A percentile compares a stretch with the other conserved stretches of the same genome.
Conservation (phyloP, 2,797 vertebrate species). For the Dendrocincla tyrannina region DNA sequence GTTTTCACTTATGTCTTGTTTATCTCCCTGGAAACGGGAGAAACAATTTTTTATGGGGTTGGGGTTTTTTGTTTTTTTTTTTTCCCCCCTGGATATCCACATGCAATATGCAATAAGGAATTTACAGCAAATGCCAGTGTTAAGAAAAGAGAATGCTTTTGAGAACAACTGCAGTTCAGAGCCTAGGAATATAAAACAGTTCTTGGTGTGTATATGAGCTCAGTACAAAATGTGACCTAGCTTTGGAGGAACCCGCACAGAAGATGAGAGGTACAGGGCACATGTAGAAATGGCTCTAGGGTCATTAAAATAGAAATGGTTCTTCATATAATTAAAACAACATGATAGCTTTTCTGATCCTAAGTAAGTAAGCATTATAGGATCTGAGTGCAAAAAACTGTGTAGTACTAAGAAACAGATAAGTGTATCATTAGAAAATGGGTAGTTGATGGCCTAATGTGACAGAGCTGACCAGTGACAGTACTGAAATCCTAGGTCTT, state of each 20-base stretch:
- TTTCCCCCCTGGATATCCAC: neutral
- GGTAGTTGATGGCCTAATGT: neutral
- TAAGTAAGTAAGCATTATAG: neutral
- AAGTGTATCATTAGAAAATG: neutral
- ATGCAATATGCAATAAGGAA: fast-evolving
- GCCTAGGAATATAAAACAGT: neutral
- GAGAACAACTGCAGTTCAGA: neutral
- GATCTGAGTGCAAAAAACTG: neutral
- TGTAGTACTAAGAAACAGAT: neutral
- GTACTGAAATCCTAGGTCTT: neutral
- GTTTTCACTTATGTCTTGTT: neutral
- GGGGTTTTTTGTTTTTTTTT: neutral
- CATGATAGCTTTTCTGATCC: neutral
- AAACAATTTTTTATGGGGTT: neutral
- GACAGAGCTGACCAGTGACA: neutral
- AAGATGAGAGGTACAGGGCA: neutral
- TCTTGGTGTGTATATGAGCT: neutral
- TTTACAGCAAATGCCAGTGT: neutral
- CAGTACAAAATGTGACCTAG: neutral
- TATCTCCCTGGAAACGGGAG: neutral
- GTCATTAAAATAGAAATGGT: neutral
- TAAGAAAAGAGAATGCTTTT: neutral
- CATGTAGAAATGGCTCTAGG: neutral
- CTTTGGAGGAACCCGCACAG: neutral
- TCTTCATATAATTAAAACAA: neutral